Percentiles rank a stretch among this genome's conserved stretches.
These are phyloP conservation scores for Scolopax bukidnonensis DNA, from an alignment of 2,797 vertebrate genomes.

Conservation along the genomic window DNA sequence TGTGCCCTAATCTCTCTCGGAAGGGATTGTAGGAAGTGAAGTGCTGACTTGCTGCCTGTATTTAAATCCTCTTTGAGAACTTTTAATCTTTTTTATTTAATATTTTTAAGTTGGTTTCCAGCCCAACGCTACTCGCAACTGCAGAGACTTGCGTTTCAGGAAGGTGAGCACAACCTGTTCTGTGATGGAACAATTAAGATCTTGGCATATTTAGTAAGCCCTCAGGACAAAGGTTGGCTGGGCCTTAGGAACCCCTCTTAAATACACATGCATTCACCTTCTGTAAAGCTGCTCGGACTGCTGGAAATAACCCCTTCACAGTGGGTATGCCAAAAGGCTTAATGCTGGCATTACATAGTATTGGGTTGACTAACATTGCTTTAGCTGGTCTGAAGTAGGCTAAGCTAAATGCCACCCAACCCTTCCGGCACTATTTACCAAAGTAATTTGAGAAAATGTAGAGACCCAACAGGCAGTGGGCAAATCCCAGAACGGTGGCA, in stretches of 20 bases:
- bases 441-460: constrained; percentile 20
- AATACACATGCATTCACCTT: not conserved
- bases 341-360: not conserved
- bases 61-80: constrained; percentile 70
- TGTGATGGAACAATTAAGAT: not conserved
- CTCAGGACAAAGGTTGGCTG: not conserved
- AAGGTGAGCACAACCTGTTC: not conserved
- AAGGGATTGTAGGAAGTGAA: constrained; percentile 61
- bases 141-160: not conserved
- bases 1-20: constrained; percentile 37
- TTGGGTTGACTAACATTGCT: not conserved
- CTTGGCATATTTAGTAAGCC: not conserved
- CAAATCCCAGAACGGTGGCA: not conserved
- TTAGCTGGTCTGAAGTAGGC: not conserved
- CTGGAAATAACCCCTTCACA: not conserved
- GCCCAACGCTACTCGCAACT: not conserved
- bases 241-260: not conserved
- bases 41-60: constrained; percentile 56
- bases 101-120: constrained; percentile 9
- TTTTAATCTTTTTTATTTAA: constrained; percentile 58
- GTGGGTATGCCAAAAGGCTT: not conserved
- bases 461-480: not conserved
- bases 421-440: not conserved
- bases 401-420: not conserved
- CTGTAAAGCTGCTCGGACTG: not conserved